phyloP scores from a whole-genome alignment of 2,888 invertebrate genomes.

The Mellilla xanthometata region DNA sequence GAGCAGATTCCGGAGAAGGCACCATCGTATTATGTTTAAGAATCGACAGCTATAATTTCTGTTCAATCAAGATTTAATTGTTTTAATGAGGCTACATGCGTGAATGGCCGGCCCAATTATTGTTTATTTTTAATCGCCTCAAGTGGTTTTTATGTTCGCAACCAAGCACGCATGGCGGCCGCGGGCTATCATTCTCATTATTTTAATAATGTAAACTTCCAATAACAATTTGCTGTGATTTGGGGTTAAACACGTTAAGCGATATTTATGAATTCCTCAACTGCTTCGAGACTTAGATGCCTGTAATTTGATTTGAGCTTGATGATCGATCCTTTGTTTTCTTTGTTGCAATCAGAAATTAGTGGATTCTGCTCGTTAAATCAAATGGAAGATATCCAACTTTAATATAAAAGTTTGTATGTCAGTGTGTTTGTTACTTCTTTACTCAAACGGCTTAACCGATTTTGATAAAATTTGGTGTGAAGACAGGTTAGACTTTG shows the following conservation, averaged over 20 bases:
- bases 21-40: constrained; percentile 79
- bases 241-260: constrained; percentile 81
- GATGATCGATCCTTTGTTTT: constrained; percentile 48
- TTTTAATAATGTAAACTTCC: constrained; percentile 83
- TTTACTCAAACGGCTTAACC: too few species aligned
- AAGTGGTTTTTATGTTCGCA: constrained; percentile 81
- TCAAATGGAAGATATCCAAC: too few species aligned
- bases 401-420: too few species aligned
- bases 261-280: constrained; percentile 75
- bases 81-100: constrained; percentile 82
- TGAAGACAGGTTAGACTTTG: too few species aligned
- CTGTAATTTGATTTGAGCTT: constrained; percentile 67
- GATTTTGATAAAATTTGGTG: too few species aligned
- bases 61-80: constrained; percentile 84
- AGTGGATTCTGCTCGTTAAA: neutral
- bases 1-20: constrained; percentile 73
- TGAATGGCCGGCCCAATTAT: constrained; percentile 82
- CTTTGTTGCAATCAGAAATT: constrained; percentile 43
- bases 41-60: constrained; percentile 83
- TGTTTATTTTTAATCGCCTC: constrained; percentile 83
- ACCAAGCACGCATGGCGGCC: constrained; percentile 77
- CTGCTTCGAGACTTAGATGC: constrained; percentile 60
- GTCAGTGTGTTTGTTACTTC: too few species aligned
- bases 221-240: constrained; percentile 83
- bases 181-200: constrained; percentile 80